Evolutionary conservation across 2,797 vertebrate species (phyloP), one percentile per base, ranked within the genome.

Genomic region (Trachurus trachurus): DNA sequence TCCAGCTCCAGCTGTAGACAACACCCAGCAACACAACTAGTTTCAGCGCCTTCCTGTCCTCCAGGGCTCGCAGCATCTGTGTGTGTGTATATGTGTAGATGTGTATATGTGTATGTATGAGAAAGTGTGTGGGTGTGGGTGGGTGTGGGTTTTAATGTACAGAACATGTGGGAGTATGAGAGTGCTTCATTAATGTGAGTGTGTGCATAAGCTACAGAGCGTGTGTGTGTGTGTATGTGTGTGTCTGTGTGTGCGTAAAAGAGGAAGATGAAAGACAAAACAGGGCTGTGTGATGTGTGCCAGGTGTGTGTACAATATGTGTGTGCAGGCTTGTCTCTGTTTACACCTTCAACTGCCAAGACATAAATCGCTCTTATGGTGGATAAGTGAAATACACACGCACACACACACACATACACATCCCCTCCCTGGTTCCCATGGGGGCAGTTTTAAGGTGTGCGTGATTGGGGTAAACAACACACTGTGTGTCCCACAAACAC

Each of bases 1-100:
- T 92, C 89, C 88, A 88, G 78, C 66, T 86, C 90, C 91, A 94
- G 93, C 93, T 94, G 92, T 81, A 93, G 92, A 92, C 92, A 89
- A 93, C 94, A 92, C 94, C 94, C 94, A 83, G 45, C 81, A 67
- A 81, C 79, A 72, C 73, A 91, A 92, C 87, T 84, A 87, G 82
- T 83, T 85, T 87, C 82, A 87, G 87, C 70, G 29, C 80, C 75
- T 86, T 86, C 50, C 59, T 74, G 78, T 85, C 75, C 87, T 87
- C 66, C 21, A 66, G 78, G 91, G 85, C 71, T 76, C 65, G 76
- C 60, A 75, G 84, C 78, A 86, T 89, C 66, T 85, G 79, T 75
- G 66, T 71, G 69, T 58, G 72, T 69, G 66, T 49, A 65, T 40
- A 66, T 58, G 72, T 69, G 66, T 49, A 65, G n/a, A n/a, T 58